Conservation (phyloP, 2,888 invertebrate genomes). For the Platycheirus rosarum region DNA sequence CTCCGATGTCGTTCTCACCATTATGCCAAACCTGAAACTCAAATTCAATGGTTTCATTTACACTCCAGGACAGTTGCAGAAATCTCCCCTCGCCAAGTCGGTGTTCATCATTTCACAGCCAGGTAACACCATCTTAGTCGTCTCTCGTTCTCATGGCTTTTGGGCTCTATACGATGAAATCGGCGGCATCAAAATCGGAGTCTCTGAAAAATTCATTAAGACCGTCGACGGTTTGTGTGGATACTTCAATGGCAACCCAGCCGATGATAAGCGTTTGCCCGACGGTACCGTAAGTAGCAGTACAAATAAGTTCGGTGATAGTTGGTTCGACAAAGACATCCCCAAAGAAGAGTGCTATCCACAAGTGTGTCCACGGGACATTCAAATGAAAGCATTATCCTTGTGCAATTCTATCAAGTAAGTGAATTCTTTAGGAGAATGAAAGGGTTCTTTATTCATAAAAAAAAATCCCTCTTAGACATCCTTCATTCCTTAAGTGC, state of each 20-base stretch:
- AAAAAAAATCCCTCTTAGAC: conserved; percentile 80
- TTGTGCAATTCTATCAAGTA: conserved; percentile 88
- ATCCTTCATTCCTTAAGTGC: conserved; percentile 87
- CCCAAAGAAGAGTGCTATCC: conserved; percentile 84
- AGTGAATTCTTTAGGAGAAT: conserved; percentile 77
- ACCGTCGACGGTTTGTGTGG: conserved; percentile 92
- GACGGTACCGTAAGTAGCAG: conserved; percentile 86
- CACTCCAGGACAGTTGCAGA: conserved; percentile 80
- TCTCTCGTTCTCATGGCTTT: conserved; percentile 88
- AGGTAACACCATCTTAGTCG: conserved; percentile 88
- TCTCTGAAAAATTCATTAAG: conserved; percentile 85
- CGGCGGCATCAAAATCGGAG: conserved; percentile 88
- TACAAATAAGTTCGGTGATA: conserved; percentile 89
- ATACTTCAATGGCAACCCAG: conserved; percentile 86
- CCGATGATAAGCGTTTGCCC: conserved; percentile 89
- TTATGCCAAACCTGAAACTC: conserved; percentile 86
- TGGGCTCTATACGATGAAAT: conserved; percentile 88
- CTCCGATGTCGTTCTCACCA: conserved; percentile 83
- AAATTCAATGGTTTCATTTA: conserved; percentile 87
- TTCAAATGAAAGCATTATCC: conserved; percentile 86
- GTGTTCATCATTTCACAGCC: conserved; percentile 87
- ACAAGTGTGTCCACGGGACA: conserved; percentile 85
- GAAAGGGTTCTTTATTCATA: not conserved
- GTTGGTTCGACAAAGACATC: conserved; percentile 86
- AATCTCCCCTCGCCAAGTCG: conserved; percentile 80